Conservation (phyloP, 2,797 vertebrate genomes). For the Rhabdomys pumilio region DNA sequence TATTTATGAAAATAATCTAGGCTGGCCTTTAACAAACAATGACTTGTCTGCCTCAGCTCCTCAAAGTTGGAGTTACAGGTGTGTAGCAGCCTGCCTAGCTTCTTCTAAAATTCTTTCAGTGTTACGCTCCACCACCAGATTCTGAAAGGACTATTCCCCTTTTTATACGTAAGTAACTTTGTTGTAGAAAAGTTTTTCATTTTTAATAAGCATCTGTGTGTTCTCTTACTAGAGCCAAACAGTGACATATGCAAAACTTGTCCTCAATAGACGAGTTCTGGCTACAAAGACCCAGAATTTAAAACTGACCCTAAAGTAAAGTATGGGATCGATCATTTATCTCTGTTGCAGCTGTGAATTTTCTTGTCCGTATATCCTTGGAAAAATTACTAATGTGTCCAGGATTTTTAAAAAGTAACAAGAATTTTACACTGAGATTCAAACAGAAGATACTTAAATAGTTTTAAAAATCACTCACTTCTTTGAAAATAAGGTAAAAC, state of each 20-base stretch:
- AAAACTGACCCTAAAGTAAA: not conserved
- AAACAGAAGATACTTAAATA: slow-evolving; percentile 22
- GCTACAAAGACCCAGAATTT: not conserved
- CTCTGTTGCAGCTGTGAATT: not conserved
- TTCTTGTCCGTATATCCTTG: not conserved
- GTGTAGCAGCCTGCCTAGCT: not conserved
- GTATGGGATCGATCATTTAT: not conserved
- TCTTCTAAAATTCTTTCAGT: slow-evolving; percentile 68
- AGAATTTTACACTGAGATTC: not conserved
- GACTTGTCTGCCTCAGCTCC: not conserved
- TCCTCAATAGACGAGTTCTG: not conserved
- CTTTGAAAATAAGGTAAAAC: not conserved
- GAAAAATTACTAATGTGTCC: not conserved
- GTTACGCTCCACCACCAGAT: not conserved
- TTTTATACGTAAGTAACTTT: slow-evolving; percentile 6
- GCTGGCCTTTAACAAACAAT: not conserved
- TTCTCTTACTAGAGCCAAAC: not conserved
- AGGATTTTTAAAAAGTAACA: not conserved
- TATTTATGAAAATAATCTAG: not conserved
- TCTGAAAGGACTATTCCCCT: slow-evolving; percentile 2
- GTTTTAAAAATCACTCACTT: not conserved
- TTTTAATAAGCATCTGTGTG: not conserved
- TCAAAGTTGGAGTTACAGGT: not conserved
- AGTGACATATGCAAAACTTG: not conserved
- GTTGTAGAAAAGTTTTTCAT: not conserved